Base-by-base conservation (phyloP, 2,797 vertebrate genomes). In the Pipistrellus kuhlii region DNA sequence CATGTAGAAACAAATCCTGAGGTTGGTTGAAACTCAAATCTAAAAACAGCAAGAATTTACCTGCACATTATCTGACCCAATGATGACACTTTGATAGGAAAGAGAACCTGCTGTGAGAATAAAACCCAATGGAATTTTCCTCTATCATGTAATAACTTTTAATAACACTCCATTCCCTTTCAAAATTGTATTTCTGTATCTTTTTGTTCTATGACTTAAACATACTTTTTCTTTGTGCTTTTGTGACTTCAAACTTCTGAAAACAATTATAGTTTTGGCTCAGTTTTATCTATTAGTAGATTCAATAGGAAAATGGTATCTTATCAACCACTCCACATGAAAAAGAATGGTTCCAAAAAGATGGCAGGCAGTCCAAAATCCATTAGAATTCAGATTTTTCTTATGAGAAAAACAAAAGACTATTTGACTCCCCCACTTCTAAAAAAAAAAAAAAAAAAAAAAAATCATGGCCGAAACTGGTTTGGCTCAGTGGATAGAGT, bases 1-100 rank as follows among this genome's bases (percentile, higher is more conserved):
- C 59, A 57, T 90, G 51, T 75, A 80, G 85, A 93, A 94, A 81
- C 59, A 91, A 94, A 96, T 94, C 62, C 73, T 32, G 7, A 91
- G 35, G 73, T 30, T 48, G 44, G 6, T 20, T 66, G 57, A 57
- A 94, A 92, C 15, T 71, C 20, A 93, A 93, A 35, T 41, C 88
- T 44, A n/a, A 93, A 84, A 85, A 72, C 18, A 93, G 46, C 55
- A 90, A 66, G 85, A 96, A 90, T 51, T 84, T 68, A 68, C 93
- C 71, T 94, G 59, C 23, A 30, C 64, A 46, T 75, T 91, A 53
- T 55, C 32, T 87, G 51, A 38, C 27, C 8, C 10, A 62, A 10
- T 27, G 44, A 55, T 44, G 87, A 30, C 27, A 68, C 23, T 76
- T 32, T 41, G 27, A 8, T 25, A 62, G 30, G 3, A 71, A 46